A percentile compares a stretch with the other conserved stretches of the same genome.
Evolutionary conservation across 2,888 invertebrate genomes (phyloP).

Genomic region (Orthonevra nobilis): DNA sequence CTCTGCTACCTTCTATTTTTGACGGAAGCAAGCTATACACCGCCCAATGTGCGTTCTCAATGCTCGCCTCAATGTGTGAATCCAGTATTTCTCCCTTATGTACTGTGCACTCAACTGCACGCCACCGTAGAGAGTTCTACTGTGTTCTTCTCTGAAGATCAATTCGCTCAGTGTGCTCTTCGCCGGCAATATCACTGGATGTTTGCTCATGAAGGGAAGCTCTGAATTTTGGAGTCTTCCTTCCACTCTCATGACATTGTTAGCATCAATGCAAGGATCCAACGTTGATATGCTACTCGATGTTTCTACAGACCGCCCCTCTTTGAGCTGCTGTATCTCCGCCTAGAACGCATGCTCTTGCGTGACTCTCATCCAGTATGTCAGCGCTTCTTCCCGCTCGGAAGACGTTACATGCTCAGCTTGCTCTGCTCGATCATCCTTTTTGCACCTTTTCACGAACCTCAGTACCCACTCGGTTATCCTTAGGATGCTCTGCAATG

Average conservation of each 20-base stretch:
- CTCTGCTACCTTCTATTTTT: no score
- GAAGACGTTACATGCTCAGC: not conserved
- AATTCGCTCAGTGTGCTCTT: no score
- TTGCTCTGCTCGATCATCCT: not conserved
- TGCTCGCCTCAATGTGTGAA: no score
- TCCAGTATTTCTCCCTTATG: no score
- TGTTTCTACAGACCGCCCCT: not conserved
- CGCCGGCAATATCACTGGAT: slow-evolving; percentile 48
- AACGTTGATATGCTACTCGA: slow-evolving; percentile 8
- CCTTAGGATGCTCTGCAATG: not conserved
- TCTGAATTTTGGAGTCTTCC: not conserved
- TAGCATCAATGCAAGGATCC: not conserved
- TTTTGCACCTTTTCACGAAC: no score
- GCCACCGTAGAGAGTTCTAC: no score
- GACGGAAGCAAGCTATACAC: no score
- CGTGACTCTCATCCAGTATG: not conserved
- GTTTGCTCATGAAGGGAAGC: not conserved
- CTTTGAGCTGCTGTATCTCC: not conserved
- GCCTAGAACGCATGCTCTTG: not conserved
- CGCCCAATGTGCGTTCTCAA: no score
- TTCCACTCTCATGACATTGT: not conserved
- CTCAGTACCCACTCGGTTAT: not conserved
- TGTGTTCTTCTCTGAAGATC: no score
- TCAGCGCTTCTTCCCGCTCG: not conserved
- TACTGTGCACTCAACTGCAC: no score